Percentiles rank a stretch among this genome's conserved stretches.
Evolutionary conservation across 2,797 vertebrate genomes (phyloP).

Genomic region (Coracias cyanogaster): DNA sequence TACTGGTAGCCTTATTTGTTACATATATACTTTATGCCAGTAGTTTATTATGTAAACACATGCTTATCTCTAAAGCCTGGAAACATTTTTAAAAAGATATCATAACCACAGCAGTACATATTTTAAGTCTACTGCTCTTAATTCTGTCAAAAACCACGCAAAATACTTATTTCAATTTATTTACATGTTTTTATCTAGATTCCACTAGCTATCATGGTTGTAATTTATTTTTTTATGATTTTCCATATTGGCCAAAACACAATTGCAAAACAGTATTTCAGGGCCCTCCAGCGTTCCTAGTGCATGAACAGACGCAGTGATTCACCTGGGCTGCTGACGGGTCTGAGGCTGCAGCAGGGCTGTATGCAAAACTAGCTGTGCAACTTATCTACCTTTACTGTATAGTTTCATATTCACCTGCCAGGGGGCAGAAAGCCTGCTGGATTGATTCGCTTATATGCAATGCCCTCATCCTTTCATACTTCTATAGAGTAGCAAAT

Average conservation of each 20-base stretch:
- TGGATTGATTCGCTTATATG: not conserved
- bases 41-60: slow-evolving; percentile 29
- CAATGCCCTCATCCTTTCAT: not conserved
- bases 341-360: not conserved
- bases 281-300: not conserved
- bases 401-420: fast-evolving
- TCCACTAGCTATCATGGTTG: not conserved
- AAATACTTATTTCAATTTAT: not conserved
- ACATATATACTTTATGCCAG: not conserved
- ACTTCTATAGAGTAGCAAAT: not conserved
- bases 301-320: not conserved
- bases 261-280: not conserved
- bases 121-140: not conserved
- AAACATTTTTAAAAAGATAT: not conserved
- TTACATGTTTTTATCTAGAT: not conserved
- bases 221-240: not conserved
- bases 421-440: not conserved
- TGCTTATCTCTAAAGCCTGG: slow-evolving; percentile 4
- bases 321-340: not conserved
- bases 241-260: not conserved
- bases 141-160: not conserved
- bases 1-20: not conserved
- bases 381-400: not conserved
- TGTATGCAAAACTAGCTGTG: not conserved
- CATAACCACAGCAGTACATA: not conserved